phyloP scores from a whole-genome alignment of 2,113 vertebrate species.

The Eptesicus fuscus region DNA sequence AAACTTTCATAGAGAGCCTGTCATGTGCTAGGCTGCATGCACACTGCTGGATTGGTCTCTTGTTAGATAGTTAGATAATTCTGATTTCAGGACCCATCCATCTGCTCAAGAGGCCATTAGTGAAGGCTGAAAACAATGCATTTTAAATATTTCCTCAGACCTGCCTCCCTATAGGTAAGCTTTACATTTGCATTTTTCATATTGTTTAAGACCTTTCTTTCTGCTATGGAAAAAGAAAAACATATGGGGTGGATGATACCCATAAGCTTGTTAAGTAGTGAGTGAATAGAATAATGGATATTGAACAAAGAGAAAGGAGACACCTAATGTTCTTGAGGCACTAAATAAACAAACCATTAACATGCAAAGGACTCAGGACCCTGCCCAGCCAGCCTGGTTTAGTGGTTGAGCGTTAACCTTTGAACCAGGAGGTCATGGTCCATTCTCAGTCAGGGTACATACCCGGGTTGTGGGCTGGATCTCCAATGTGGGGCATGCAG shows the following conservation, averaged over 20 bases:
- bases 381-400: too few species aligned
- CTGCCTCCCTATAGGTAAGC: not conserved
- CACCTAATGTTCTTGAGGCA: not conserved
- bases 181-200: not conserved
- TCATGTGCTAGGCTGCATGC: rapidly evolving
- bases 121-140: not conserved
- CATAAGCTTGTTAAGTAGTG: not conserved
- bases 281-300: not conserved
- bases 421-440: too few species aligned
- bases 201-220: not conserved
- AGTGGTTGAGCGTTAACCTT: too few species aligned
- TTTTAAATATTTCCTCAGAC: not conserved
- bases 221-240: not conserved
- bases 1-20: not conserved
- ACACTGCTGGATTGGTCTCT: rapidly evolving
- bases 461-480: too few species aligned
- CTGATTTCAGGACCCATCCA: not conserved
- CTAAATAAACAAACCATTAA: not conserved
- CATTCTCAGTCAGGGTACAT: too few species aligned
- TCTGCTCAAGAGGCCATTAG: not conserved
- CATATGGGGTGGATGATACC: not conserved
- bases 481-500: too few species aligned
- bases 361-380: not conserved
- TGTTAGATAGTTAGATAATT: not conserved
- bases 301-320: not conserved